Evolutionary conservation across 2,113 vertebrate species (phyloP), one percentile per base, ranked within the genome.

Genomic region (Ctenodactylus gundi): DNA sequence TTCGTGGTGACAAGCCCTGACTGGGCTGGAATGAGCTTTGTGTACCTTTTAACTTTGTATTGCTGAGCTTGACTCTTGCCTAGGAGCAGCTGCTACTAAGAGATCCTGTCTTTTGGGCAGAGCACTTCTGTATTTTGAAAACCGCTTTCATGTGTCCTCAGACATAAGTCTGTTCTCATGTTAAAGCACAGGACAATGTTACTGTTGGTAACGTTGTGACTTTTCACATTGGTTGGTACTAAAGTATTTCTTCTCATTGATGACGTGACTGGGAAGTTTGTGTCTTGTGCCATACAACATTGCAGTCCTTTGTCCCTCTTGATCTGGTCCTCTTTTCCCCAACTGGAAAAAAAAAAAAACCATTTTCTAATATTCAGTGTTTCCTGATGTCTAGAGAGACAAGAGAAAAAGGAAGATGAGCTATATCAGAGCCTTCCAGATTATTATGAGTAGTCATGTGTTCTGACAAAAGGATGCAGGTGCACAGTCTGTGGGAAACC

Each of bases 1-100:
- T 67, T 57, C 18, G 21, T 17, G 49, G 36, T 44, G 21, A 34
- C 11, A 8, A 62, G 21, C n/a, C n/a, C 25, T 49, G 27, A 60
- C 87, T 31, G 46, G 23, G 11, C 23, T 6, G 34, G 49, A 34
- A 4, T 36, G 41, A 2, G 0, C 21, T 65, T 44, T 25, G 3
- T 34, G 49, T 13, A 0, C 29, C 17, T 49, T 44, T 1, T 9
- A 49, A 13, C 2, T 3, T 29, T 70, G 44, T 0, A 8, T 9
- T 15, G 64, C 15, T 67, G 23, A 5, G 12, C 5, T 5, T 31
- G 58, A 58, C 70, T 58, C n/a, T 51, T 39, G 57, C 7, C 3
- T 0, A 1, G 57, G 34, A 39, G 25, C 12, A 3, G 31, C 31
- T 4, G 0, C 15, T 25, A 7, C 27, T 29, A 4, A 6, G 3